Percentiles rank a stretch among this genome's conserved stretches.
Conservation (phyloP, 2,113 vertebrate genomes). For the Corydoras sp. region DNA sequence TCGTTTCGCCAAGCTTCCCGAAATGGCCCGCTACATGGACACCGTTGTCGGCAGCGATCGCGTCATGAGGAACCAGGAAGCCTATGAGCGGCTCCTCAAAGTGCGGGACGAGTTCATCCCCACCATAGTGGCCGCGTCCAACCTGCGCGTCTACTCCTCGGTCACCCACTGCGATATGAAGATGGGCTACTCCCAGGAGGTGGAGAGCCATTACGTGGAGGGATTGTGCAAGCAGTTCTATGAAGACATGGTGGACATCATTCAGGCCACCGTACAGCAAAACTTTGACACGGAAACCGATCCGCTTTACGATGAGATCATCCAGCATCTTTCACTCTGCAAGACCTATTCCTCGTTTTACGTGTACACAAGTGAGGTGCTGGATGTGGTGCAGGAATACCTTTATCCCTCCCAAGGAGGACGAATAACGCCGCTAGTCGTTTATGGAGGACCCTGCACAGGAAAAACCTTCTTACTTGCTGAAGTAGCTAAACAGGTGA, state of each 20-base stretch:
- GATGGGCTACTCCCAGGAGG: conserved; percentile 90
- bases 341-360: conserved; percentile 84
- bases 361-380: conserved; percentile 82
- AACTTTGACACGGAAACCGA: conserved; percentile 95
- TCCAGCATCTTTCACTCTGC: conserved; percentile 91
- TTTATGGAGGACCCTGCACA: conserved; percentile 93
- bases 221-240: conserved; percentile 98
- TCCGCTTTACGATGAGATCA: conserved; percentile 84
- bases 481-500: conserved; percentile 91
- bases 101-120: conserved; percentile 97
- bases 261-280: conserved; percentile 95
- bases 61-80: conserved; percentile 83
- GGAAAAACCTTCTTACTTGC: conserved; percentile 93
- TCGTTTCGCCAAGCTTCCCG: conserved; percentile 87
- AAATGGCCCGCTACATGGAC: conserved; percentile 95
- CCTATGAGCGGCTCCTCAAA: conserved; percentile 86
- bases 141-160: conserved; percentile 92
- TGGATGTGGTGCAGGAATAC: conserved; percentile 88
- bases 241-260: conserved; percentile 98
- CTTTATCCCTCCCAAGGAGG: conserved; percentile 80
- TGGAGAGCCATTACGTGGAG: conserved; percentile 96
- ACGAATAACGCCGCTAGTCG: conserved; percentile 78
- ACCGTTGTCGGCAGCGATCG: conserved; percentile 74
- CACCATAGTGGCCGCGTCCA: conserved; percentile 87
- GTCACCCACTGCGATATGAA: conserved; percentile 99